phyloP scores from a whole-genome alignment of 2,113 vertebrate genomes.

The Eptesicus fuscus region DNA sequence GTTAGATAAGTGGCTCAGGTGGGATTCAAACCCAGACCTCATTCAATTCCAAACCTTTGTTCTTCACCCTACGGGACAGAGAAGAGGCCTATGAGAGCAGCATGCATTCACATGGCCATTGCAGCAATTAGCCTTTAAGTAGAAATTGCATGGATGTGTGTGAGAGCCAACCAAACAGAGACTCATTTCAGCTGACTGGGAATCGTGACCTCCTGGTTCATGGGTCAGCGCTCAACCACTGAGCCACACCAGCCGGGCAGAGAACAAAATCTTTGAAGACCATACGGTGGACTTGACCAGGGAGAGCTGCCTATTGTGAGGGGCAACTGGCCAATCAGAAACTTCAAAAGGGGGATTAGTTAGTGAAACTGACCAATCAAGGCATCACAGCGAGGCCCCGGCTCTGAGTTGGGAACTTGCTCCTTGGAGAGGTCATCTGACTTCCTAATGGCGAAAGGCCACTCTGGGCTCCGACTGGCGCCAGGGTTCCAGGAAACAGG shows the following conservation, averaged over 20 bases:
- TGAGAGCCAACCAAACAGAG: not conserved
- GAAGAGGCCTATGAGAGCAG: not conserved
- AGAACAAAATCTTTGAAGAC: not conserved
- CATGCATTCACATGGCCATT: not conserved
- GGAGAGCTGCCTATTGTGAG: not conserved
- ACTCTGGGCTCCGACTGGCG: slow-evolving; percentile 52
- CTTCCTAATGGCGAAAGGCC: slow-evolving; percentile 28
- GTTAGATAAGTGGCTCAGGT: not conserved
- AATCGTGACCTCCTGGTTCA: no score
- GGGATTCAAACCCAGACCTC: not conserved
- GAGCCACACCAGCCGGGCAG: not conserved
- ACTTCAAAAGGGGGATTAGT: not conserved
- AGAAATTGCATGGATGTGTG: not conserved
- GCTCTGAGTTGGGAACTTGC: not conserved
- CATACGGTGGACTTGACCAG: not conserved
- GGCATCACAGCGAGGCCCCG: not conserved
- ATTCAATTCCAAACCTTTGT: not conserved
- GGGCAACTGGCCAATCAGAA: not conserved
- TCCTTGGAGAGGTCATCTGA: not conserved
- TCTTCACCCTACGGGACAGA: not conserved
- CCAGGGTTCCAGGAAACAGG: slow-evolving; percentile 63
- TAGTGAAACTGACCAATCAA: not conserved
- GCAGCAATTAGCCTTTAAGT: not conserved
- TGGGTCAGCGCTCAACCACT: no score
- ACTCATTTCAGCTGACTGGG: not conserved